These are phyloP conservation scores for Tuberolachnus salignus DNA, from an alignment of 2,888 invertebrate genomes.

Conservation along the genomic window DNA sequence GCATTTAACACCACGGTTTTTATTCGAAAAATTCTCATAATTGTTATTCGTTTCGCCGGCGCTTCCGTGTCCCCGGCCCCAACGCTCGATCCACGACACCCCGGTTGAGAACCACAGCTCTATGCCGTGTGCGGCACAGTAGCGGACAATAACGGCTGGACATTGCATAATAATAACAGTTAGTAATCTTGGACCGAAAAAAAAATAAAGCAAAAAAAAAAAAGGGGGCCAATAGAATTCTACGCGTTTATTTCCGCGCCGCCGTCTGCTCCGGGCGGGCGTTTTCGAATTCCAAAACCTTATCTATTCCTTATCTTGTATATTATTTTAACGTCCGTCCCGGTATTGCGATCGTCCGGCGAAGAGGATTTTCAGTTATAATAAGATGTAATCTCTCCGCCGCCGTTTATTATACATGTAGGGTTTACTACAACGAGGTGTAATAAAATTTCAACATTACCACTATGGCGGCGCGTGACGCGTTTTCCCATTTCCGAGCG, in stretches of 20 bases:
- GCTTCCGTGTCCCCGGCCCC: too few relatives aligned
- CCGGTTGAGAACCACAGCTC: too few relatives aligned
- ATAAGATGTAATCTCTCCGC: slow-evolving; percentile 18
- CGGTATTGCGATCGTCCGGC: not conserved
- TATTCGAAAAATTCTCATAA: too few relatives aligned
- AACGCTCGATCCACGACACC: too few relatives aligned
- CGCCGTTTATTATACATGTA: not conserved
- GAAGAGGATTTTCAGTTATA: not conserved
- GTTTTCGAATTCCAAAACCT: slow-evolving; percentile 26
- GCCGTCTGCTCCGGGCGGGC: not conserved
- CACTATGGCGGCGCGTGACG: not conserved
- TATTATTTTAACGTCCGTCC: slow-evolving; percentile 7
- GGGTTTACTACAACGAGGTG: too few relatives aligned
- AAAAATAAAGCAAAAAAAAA: too few relatives aligned
- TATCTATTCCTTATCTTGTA: slow-evolving; percentile 3
- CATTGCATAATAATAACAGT: too few relatives aligned
- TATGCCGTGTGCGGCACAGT: too few relatives aligned
- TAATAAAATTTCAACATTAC: slow-evolving; percentile 10
- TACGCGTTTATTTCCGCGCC: not conserved
- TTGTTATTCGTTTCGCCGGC: too few relatives aligned
- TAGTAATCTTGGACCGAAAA: too few relatives aligned
- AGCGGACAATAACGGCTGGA: too few relatives aligned
- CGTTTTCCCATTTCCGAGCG: not conserved
- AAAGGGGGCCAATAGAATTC: slow-evolving; percentile 6
- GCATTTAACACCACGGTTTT: too few relatives aligned